Evolutionary conservation across 2,888 invertebrate species (phyloP), one percentile per base, ranked within the genome.

Genomic region (Diploptera punctata): DNA sequence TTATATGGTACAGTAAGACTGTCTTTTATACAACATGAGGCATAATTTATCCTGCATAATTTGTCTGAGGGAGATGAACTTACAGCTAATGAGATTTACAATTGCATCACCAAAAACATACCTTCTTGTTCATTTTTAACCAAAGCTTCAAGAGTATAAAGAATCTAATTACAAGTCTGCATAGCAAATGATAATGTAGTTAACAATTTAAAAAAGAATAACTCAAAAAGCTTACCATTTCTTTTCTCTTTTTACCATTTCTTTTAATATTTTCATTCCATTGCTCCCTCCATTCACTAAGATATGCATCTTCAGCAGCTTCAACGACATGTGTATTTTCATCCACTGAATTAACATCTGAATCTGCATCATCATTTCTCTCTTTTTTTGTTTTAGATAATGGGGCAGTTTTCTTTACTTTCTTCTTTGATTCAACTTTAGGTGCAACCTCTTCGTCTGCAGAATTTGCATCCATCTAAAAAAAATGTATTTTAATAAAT

Each of bases 301-400:
- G 44, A 60, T 73, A 73, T 7, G 73, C 70, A 49, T 65, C 60
- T n/a, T 73, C 73, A 9, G 73, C 73, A 54, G 65, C 70, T 21
- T 67, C 70, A 5, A 44, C 31, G 1, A 18, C n/a, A n/a, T n/a
- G n/a, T n/a, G n/a, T n/a, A n/a, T n/a, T n/a, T n/a, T n/a, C n/a
- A n/a, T n/a, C n/a, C n/a, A n/a, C n/a, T n/a, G n/a, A 33, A 16
- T 33, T 18, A 21, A 54, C 68, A 44, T 65, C 18, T n/a, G n/a
- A n/a, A n/a, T n/a, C n/a, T 18, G n/a, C 26, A 26, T 24, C 65
- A 65, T 65, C 65, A 4, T n/a, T 4, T 5, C 26, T 44, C 16
- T 60, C 44, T 10, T 19, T 3, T 13, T 57, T 24, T 3, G 60
- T 3, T 29, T 60, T 44, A 16, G 60, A 60, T 31, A 52, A 26